Evolutionary conservation across 2,113 vertebrate species (phyloP), one percentile per base, ranked within the genome.

Genomic region (Silurus asotus): DNA sequence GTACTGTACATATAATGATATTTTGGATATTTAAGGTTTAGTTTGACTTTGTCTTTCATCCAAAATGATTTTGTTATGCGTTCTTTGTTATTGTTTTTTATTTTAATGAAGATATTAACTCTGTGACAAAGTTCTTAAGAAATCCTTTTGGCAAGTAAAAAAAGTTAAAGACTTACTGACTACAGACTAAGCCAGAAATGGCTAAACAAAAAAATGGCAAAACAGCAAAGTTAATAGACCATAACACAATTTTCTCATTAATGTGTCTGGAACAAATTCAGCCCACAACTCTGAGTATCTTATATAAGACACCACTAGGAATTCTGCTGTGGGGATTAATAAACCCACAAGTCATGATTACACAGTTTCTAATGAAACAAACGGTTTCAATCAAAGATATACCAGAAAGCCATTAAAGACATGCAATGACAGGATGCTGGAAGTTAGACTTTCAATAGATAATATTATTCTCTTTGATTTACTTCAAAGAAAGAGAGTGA

Each of bases 211-310:
- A 77, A 55, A 11, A 75, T 0, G 19, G 51, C 20, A n/a, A n/a
- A 6, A 25, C n/a, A 55, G 49, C 23, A 37, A 61, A 48, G 56
- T 11, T 80, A 80, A 61, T 61, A 77, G 9, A 75, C 28, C 37
- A 6, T 48, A 74, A 64, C 28, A 37, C 3, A 55, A 76, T 86
- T 82, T 75, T 76, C 76, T 86, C 79, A 82, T 75, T 49, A 86
- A 65, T 56, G n/a, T n/a, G 69, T 9, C 58, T 86, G 69, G 85
- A 82, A 65, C 48, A 51, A 79, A 45, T 74, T 76, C 59, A 77
- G 56, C 10, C 19, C 85, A 62, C 69, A 82, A 20, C 17, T 82
- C 37, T 76, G 59, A 37, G 76, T 86, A 56, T 53, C 15, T 53
- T 61, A 77, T 59, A 28, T 67, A 79, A 58, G 28, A 53, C 25